phyloP scores from a whole-genome alignment of 1,140 invertebrate genomes.

The Archivesica marissinica region DNA sequence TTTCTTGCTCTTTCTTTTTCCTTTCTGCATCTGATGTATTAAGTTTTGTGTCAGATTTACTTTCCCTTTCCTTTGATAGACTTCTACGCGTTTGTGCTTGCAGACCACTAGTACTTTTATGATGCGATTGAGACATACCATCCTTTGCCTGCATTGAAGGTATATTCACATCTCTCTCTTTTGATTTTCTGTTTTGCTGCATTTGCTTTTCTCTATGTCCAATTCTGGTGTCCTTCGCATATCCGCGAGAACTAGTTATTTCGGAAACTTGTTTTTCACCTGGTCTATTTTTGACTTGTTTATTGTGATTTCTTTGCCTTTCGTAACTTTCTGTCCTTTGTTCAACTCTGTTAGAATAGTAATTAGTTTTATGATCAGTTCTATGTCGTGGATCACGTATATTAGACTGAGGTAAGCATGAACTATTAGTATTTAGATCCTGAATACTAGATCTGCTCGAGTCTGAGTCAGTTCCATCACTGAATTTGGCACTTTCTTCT shows the following conservation, averaged over 20 bases:
- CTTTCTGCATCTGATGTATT: slow-evolving; percentile 8
- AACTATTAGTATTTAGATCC: neutral
- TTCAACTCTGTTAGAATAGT: neutral
- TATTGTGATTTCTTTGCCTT: neutral
- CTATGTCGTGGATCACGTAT: slow-evolving; percentile 17
- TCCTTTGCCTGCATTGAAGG: neutral
- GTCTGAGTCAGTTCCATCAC: slow-evolving; percentile 58
- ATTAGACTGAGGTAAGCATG: neutral
- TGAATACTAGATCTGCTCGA: slow-evolving; percentile 31
- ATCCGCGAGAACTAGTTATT: neutral
- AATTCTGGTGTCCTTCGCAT: slow-evolving; percentile 14
- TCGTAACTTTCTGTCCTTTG: neutral
- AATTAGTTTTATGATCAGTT: neutral
- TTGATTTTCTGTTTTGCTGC: slow-evolving; percentile 29
- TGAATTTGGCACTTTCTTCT: slow-evolving; percentile 46
- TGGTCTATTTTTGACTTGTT: neutral
- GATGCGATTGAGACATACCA: neutral
- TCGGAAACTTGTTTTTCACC: neutral
- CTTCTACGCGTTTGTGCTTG: neutral
- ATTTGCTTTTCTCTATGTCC: neutral
- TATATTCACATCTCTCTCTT: slow-evolving; percentile 11
- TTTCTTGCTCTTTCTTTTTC: slow-evolving; percentile 20
- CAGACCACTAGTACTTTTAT: slow-evolving; percentile 35
- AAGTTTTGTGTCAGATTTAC: slow-evolving; percentile 25
- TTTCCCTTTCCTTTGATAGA: slow-evolving; percentile 40